Evolutionary conservation across 2,888 invertebrate species (phyloP), one percentile per base, ranked within the genome.

Genomic region (Chymomyza amoena): DNA sequence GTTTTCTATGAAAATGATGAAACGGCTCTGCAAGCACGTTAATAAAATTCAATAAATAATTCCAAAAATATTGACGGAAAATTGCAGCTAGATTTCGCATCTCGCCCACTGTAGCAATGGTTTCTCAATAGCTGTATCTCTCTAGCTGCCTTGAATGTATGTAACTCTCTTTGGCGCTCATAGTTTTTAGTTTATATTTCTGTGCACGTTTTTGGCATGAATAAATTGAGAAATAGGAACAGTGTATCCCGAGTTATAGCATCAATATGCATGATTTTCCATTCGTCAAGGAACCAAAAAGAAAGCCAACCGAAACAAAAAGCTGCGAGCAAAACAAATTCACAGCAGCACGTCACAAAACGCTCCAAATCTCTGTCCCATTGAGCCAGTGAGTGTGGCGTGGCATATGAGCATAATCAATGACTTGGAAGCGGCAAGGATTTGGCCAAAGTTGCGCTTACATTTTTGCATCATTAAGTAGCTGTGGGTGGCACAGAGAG

Each of bases 381-480:
- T 10, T 9, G 20, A 28, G 20, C 65, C 25, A 25, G 60, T 54
- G 54, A 18, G 51, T 25, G 66, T 32, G 28, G 63, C 61, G 66
- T 32, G 28, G 63, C 61, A 67, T 56, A 59, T 61, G 57, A 57
- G 67, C 75, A 76, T 76, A 83, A 74, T 74, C 84, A 85, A 85
- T 80, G 83, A 67, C 65, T 68, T 71, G 57, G 68, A 61, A 61
- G n/a, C 18, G 61, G 61, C 36, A 36, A 39, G 61, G 64, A 79
- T 80, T 73, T 76, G 66, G 77, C 72, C 70, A 61, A 45, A 62
- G 52, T 51, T 63, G 60, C 62, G 67, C 28, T 72, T 71, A 79
- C 84, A 78, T 80, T 79, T 80, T 73, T 81, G 85, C 85, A 85
- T 85, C 84, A 81, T 85, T 80, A 83, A 81, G 81, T 83, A 70